These are phyloP conservation scores for Nematolebias whitei DNA, from an alignment of 2,113 vertebrate species.

Conservation along the genomic window DNA sequence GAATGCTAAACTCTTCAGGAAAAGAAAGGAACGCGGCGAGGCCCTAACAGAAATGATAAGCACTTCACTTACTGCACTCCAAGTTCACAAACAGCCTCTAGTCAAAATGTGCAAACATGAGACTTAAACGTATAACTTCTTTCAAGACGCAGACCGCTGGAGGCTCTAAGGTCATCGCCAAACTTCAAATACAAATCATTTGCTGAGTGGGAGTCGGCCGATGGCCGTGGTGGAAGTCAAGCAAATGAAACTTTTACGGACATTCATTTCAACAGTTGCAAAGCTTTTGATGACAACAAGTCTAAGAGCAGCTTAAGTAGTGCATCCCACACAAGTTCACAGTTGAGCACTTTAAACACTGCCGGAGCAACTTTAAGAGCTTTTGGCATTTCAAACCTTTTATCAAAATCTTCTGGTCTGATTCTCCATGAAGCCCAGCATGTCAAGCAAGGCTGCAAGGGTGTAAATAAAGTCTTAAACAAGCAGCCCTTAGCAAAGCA, in stretches of 20 bases:
- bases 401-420: slow-evolving; percentile 75
- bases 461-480: slow-evolving; percentile 90
- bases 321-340: slow-evolving; percentile 66
- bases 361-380: slow-evolving; percentile 57
- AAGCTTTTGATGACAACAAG: slow-evolving; percentile 68
- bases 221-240: slow-evolving; percentile 25
- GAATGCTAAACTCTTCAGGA: slow-evolving; percentile 85
- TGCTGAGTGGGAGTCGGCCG: slow-evolving; percentile 40
- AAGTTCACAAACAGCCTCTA: background rate
- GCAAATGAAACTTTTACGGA: slow-evolving; percentile 38
- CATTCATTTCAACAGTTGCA: slow-evolving; percentile 54
- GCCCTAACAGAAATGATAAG: background rate
- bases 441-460: slow-evolving; percentile 72
- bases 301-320: slow-evolving; percentile 50
- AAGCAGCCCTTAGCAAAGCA: slow-evolving; percentile 82
- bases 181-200: slow-evolving; percentile 41
- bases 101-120: slow-evolving; percentile 2
- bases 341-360: slow-evolving; percentile 61
- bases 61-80: background rate
- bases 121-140: slow-evolving; percentile 5
- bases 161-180: slow-evolving; percentile 34
- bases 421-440: slow-evolving; percentile 76
- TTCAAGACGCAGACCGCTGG: slow-evolving; percentile 8
- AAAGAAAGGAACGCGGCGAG: slow-evolving; percentile 49
- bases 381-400: slow-evolving; percentile 81